Percentiles rank a stretch among this genome's conserved stretches.
Evolutionary conservation across 2,888 invertebrate genomes (phyloP).

Genomic region (Fabriciana adippe): DNA sequence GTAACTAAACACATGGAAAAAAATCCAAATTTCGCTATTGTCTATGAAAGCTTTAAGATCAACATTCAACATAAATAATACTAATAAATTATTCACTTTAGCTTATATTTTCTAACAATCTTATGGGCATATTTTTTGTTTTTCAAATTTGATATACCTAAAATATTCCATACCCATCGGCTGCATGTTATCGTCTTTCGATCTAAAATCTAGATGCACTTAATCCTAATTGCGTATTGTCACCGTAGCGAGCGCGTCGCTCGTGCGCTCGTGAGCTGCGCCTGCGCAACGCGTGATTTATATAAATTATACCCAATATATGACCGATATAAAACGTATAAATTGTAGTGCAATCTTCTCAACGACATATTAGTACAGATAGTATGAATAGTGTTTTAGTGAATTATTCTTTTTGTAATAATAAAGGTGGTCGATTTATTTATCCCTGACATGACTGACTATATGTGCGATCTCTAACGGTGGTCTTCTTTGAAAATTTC

Average conservation of each 20-base stretch:
- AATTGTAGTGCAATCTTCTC: slow-evolving; percentile 49
- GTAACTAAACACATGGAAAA: neutral
- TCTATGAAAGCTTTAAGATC: no score
- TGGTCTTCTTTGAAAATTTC: neutral
- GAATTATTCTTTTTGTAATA: neutral
- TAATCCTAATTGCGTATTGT: slow-evolving; percentile 70
- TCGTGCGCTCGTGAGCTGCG: slow-evolving; percentile 66
- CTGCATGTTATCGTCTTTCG: slow-evolving; percentile 15
- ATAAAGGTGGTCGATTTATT: neutral
- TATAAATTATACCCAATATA: slow-evolving; percentile 62
- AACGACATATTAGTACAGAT: slow-evolving; percentile 30
- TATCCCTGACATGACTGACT: neutral
- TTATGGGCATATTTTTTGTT: no score
- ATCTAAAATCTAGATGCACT: slow-evolving; percentile 35
- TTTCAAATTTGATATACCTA: no score
- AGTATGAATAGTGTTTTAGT: neutral
- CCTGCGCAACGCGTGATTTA: slow-evolving; percentile 64
- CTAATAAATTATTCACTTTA: no score
- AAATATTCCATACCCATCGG: neutral
- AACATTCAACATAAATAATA: no score
- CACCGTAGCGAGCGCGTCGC: slow-evolving; percentile 46
- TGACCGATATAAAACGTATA: slow-evolving; percentile 60
- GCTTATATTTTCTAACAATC: no score
- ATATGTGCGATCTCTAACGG: neutral
- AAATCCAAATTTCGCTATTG: no score